These are phyloP conservation scores for Muraenolepis orangiensis DNA, from an alignment of 2,797 vertebrate genomes.

Conservation along the genomic window DNA sequence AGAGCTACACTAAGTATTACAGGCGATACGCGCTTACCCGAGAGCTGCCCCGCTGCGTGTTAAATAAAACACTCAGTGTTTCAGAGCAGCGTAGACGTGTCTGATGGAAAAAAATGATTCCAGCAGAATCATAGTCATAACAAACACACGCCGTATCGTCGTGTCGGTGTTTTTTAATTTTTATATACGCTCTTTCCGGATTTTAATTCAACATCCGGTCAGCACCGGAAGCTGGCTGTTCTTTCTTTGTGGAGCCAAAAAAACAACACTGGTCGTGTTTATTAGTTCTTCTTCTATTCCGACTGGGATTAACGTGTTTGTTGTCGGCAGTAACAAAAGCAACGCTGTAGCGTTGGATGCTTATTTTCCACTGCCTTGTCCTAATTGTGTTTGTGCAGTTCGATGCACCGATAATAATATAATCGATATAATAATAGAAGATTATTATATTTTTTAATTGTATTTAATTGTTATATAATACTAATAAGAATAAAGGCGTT, in stretches of 20 bases:
- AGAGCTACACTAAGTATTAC: not conserved
- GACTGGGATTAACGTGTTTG: too few species aligned
- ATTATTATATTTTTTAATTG: not conserved
- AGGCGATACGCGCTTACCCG: not conserved
- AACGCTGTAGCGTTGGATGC: too few species aligned
- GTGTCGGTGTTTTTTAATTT: not conserved
- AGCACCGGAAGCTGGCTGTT: slow-evolving; percentile 32
- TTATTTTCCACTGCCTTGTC: too few species aligned
- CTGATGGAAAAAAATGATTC: not conserved
- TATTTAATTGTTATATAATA: too few species aligned
- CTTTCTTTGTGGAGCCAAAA: not conserved
- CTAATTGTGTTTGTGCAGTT: too few species aligned
- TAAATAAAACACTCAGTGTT: not conserved
- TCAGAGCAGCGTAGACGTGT: not conserved
- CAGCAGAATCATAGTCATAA: not conserved
- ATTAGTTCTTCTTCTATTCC: too few species aligned
- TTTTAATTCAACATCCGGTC: slow-evolving; percentile 41
- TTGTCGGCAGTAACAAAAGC: too few species aligned
- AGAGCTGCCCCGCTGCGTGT: not conserved
- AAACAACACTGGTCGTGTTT: too few species aligned
- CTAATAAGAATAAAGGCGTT: too few species aligned
- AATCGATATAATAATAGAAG: too few species aligned
- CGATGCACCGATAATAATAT: too few species aligned
- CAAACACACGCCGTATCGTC: slow-evolving; percentile 10
- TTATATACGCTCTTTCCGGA: not conserved